Evolutionary conservation across 2,888 invertebrate species (phyloP).

Genomic region (Epinotia nisella): DNA sequence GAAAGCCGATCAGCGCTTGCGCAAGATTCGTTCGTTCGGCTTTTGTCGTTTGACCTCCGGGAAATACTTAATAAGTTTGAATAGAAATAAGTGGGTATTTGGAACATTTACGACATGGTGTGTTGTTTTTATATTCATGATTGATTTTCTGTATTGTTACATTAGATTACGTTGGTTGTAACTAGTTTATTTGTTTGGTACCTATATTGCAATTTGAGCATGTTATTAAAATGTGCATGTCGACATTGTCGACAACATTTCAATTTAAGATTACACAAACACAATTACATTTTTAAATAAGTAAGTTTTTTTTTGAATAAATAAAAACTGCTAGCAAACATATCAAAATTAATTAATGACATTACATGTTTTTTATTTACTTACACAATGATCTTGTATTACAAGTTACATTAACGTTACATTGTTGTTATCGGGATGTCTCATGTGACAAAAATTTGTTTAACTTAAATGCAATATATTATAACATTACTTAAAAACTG

Average conservation of each 20-base stretch:
- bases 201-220: not conserved
- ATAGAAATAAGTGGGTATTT: conserved; percentile 32
- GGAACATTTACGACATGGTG: conserved; percentile 23
- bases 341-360: no score
- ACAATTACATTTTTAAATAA: not conserved
- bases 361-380: no score
- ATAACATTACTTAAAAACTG: no score
- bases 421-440: no score
- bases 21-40: conserved; percentile 52
- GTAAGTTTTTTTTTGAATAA: no score
- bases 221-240: not conserved
- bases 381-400: no score
- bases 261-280: not conserved
- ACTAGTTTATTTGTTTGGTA: conserved; percentile 1
- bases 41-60: conserved; percentile 46
- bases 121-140: conserved; percentile 4
- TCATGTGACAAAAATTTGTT: no score
- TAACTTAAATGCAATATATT: no score
- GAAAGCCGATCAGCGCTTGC: conserved; percentile 61
- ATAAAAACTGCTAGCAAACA: no score
- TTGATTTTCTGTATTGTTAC: not conserved
- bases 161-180: not conserved
- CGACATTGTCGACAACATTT: not conserved
- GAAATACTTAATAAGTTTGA: conserved; percentile 8
- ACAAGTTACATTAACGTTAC: no score